A percentile compares a stretch with the other conserved stretches of the same genome.
phyloP scores from a whole-genome alignment of 2,888 invertebrate species.

The Phragmatobia fuliginosa region DNA sequence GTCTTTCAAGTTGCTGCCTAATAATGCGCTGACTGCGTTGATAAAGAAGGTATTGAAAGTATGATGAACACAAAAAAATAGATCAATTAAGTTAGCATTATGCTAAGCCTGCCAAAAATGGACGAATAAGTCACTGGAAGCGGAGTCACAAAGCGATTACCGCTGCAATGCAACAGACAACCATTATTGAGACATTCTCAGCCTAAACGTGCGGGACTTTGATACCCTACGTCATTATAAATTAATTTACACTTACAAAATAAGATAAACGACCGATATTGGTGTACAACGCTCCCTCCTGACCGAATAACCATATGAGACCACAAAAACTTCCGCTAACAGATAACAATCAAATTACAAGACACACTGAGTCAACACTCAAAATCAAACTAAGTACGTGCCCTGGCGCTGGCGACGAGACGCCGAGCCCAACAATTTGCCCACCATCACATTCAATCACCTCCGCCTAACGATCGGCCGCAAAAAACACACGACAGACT shows the following conservation, averaged over 20 bases:
- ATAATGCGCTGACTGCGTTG: too few relatives aligned
- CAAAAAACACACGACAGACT: conserved; percentile 83
- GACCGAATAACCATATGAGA: conserved; percentile 49
- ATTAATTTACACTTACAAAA: conserved; percentile 72
- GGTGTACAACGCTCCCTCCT: conserved; percentile 41
- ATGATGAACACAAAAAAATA: too few relatives aligned
- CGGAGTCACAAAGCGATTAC: conserved; percentile 31
- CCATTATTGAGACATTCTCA: conserved; percentile 60
- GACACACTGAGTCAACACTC: conserved; percentile 67
- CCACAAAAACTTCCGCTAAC: conserved; percentile 58
- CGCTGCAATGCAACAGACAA: conserved; percentile 48
- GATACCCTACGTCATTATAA: conserved; percentile 65
- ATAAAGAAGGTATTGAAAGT: too few relatives aligned
- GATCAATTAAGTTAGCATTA: too few relatives aligned
- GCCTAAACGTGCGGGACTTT: conserved; percentile 56
- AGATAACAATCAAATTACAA: conserved; percentile 71
- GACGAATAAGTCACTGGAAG: neutral
- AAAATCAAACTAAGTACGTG: conserved; percentile 69
- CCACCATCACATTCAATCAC: conserved; percentile 85
- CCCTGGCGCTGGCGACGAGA: conserved; percentile 21
- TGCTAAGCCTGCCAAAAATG: neutral
- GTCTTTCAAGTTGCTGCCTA: too few relatives aligned
- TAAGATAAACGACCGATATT: conserved; percentile 50
- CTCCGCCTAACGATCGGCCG: conserved; percentile 79
- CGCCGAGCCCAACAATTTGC: conserved; percentile 68